Evolutionary conservation across 37 sponge, comb jelly and placozoan genomes (phyloP), one percentile per base, ranked within the genome.

Genomic region (Agelas oroides): DNA sequence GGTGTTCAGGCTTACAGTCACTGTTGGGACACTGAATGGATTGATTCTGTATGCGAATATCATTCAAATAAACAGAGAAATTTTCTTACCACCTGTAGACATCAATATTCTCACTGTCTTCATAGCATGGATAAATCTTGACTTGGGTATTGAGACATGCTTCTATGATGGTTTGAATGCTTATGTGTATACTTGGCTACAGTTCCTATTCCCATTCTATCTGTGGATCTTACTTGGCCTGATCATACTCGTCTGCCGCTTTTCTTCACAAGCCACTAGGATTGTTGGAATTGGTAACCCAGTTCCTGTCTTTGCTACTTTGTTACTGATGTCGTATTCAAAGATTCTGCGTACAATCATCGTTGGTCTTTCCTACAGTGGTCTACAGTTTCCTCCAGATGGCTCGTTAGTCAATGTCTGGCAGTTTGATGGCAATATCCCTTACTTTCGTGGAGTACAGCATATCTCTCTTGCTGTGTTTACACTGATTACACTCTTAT

Each of bases 1-100:
- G 18, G 1, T 76, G 33, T 58, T 75, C 16, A 81, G 75, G 53
- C 41, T 88, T n/a, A 88, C 88, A 40, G 53, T 88, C 3, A 27
- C 76, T 37, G n/a, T 39, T 6, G 83, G 88, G 35, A 31, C 55
- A 14, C 59, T 88, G 55, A 82, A 80, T 67, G 88, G 82, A 13
- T 35, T 80, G 19, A 21, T 81, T 30, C 75, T 88, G 25, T 88
- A 88, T 74, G 69, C 81, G 0, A 81, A 73, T 39, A 59, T 88
- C 24, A 39, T 88, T 15, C 33, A 53, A 16, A 31, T 63, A 53
- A 74, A 73, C 63, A 25, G 30, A 35, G 74, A 71, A 0, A 27
- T 79, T 3, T 68, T 82, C 13, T 6, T 68, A 31, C 39, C 52
- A 0, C 30, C 56, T 28, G 30, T 27, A 19, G 30, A n/a, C 5